Evolutionary conservation across 1,140 invertebrate species (phyloP), one percentile per base, ranked within the genome.

Genomic region (Ptiloglossa arizonensis): DNA sequence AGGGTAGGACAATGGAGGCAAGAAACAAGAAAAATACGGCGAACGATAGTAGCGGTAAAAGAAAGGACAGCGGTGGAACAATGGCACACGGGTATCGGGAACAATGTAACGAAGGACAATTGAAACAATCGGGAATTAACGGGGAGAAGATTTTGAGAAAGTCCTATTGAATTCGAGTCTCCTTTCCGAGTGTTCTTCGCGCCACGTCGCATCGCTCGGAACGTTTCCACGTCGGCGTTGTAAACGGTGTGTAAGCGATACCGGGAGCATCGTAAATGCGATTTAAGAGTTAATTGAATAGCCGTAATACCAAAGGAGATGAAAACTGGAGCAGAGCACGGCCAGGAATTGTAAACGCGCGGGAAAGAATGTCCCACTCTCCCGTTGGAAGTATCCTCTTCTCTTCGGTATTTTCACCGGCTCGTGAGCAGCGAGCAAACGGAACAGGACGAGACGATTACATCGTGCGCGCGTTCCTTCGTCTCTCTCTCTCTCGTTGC

Each of bases 401-500:
- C 19, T 1, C 32, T 41, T 5, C 15, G 35, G n/a, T 56, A 74
- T 74, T 54, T 66, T 32, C 48, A 15, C n/a, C 32, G 24, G 15
- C 32, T 15, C n/a, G n/a, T n/a, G 11, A n/a, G 41, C n/a, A 64
- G 29, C 22, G 44, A 64, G 24, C 41, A 35, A 62, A 66, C 52
- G 38, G 50, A 64, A 44, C 29, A 44, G 29, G 46, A 38, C 17
- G 32, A 27, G 46, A 63, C 35, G 71, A 66, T 74, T 74, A 32
- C 22, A 50, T 72, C 29, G 48, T 46, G 41, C 13, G 35, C 24
- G 8, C 73, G 27, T 38, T 52, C 66, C n/a, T 67, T 35, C 27
- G 46, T 67, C 68, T 72, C 54, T 46, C 35, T 67, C 68, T 72
- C 54, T 46, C 35, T 48, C 60, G 32, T 6, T 8, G 71, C 22